These are phyloP conservation scores for Chaetops frenatus DNA, from an alignment of 2,113 vertebrate species.

Conservation along the genomic window DNA sequence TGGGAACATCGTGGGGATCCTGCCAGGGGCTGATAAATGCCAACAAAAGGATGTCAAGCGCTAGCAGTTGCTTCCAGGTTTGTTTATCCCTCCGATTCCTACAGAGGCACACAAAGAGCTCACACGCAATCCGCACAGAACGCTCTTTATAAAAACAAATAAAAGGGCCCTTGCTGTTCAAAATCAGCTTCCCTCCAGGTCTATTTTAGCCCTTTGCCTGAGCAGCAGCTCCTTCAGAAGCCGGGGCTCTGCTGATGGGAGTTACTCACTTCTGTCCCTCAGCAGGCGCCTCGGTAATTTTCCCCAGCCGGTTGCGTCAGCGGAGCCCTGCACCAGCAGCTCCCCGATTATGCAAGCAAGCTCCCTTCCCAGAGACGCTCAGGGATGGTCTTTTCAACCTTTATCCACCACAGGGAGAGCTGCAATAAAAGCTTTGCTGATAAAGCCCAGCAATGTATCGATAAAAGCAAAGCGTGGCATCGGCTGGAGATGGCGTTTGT, in stretches of 20 bases:
- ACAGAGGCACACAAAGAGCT: slow-evolving; percentile 4
- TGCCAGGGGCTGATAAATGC: slow-evolving; percentile 20
- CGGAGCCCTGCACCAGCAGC: slow-evolving; percentile 22
- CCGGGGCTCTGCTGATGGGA: slow-evolving; percentile 5
- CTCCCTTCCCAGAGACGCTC: not conserved
- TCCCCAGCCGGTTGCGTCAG: slow-evolving; percentile 47
- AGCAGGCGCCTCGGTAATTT: slow-evolving; percentile 39
- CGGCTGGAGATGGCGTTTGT: not conserved
- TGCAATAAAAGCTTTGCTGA: not conserved
- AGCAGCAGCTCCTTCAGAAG: slow-evolving; percentile 38
- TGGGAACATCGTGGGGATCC: not conserved
- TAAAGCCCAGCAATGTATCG: not conserved
- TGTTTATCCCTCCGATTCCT: slow-evolving; percentile 28
- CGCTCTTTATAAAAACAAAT: slow-evolving; percentile 1
- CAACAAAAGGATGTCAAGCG: not conserved
- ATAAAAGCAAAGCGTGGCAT: not conserved
- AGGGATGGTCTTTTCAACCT: not conserved
- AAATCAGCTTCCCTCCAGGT: not conserved
- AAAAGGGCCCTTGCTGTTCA: not conserved
- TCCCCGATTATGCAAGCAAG: slow-evolving; percentile 49
- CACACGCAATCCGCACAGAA: not conserved
- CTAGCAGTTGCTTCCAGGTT: not conserved
- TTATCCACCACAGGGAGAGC: not conserved
- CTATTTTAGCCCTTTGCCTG: slow-evolving; percentile 24
- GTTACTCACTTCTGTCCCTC: slow-evolving; percentile 46